Evolutionary conservation across 2,888 invertebrate species (phyloP).

Genomic region (Argynnis bischoffii): DNA sequence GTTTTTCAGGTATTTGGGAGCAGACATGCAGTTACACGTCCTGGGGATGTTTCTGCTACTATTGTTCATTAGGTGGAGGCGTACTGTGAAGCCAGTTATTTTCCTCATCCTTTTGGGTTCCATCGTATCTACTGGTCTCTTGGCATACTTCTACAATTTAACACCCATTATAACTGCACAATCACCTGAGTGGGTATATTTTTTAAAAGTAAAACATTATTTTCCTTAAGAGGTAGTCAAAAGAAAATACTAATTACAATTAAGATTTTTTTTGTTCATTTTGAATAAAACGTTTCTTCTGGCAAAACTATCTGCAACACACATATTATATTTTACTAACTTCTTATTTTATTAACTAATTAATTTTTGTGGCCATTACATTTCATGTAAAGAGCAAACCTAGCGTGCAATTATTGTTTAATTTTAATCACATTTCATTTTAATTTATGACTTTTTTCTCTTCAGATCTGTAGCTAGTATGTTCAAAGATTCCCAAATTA

Average conservation of each 20-base stretch:
- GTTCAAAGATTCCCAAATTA: conserved; percentile 57
- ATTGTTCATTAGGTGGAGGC: conserved; percentile 50
- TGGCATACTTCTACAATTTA: conserved; percentile 55
- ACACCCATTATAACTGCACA: conserved; percentile 67
- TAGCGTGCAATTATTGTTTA: no score
- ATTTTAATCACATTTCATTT: not conserved
- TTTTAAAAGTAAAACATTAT: not conserved
- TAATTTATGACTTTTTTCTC: not conserved
- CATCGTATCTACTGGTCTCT: conserved; percentile 53
- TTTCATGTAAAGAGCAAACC: no score
- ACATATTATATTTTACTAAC: no score
- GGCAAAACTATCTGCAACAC: no score
- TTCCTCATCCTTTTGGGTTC: conserved; percentile 47
- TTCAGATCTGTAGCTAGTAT: conserved; percentile 59
- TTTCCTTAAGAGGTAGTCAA: no score
- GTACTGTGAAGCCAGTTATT: conserved; percentile 49
- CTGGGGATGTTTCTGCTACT: conserved; percentile 57
- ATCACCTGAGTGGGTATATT: conserved; percentile 66
- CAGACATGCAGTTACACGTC: conserved; percentile 70
- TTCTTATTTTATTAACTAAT: no score
- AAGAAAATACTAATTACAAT: no score
- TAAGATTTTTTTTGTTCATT: no score
- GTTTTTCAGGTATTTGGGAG: conserved; percentile 66
- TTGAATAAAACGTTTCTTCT: no score
- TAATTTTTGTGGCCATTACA: no score